A percentile compares a stretch with the other conserved stretches of the same genome.
Conservation (phyloP, 2,113 vertebrate genomes). For the Xenus cinereus region DNA sequence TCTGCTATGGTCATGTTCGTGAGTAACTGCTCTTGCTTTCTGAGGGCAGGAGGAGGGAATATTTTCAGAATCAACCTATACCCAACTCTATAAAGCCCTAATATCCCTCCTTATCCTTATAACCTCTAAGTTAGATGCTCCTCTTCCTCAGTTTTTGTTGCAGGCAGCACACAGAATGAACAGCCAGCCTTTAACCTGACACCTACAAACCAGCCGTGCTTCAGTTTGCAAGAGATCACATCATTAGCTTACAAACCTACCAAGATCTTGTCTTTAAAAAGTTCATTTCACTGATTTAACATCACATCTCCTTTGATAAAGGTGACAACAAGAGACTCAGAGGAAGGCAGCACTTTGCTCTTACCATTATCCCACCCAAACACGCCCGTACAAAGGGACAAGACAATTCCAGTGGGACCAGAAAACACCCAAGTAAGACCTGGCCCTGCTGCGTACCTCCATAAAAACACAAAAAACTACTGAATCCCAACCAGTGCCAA, state of each 20-base stretch:
- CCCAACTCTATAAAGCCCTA: background rate
- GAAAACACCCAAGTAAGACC: background rate
- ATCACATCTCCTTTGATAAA: background rate
- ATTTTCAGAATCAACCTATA: background rate
- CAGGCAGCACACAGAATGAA: background rate
- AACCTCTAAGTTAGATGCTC: background rate
- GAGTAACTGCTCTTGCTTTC: background rate
- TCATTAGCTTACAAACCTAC: accelerated
- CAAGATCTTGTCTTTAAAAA: background rate
- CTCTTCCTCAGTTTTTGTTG: background rate
- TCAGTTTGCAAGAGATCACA: background rate
- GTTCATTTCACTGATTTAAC: background rate
- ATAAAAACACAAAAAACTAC: background rate
- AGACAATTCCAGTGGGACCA: background rate
- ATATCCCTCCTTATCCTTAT: background rate
- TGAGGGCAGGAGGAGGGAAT: background rate
- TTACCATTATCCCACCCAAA: background rate
- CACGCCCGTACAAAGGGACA: accelerated
- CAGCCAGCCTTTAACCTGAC: background rate
- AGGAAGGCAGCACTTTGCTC: background rate
- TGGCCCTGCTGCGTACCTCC: background rate
- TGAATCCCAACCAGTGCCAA: background rate
- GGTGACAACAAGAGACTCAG: background rate
- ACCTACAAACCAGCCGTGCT: background rate
- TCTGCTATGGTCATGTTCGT: background rate